Conservation (phyloP, 2,113 vertebrate genomes). For the Mobula birostris region DNA sequence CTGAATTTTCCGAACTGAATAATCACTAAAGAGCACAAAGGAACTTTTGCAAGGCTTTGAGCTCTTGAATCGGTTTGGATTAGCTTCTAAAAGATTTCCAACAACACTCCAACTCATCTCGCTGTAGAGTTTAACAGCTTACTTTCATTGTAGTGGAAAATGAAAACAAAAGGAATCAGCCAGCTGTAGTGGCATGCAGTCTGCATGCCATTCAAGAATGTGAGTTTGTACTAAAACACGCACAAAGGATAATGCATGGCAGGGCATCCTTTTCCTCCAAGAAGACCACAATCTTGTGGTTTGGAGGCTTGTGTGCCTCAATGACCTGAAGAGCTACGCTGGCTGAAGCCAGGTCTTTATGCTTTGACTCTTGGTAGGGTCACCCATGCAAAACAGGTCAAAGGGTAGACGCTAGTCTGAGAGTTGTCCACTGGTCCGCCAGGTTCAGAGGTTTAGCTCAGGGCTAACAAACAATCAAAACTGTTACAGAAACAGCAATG, state of each 20-base stretch:
- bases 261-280: no score
- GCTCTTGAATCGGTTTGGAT: background rate
- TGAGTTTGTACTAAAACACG: background rate
- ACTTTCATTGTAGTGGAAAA: background rate
- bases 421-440: no score
- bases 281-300: no score
- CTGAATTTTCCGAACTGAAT: background rate
- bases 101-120: background rate
- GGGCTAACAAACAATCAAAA: no score
- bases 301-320: no score
- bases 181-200: background rate
- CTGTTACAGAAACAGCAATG: no score
- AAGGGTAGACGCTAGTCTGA: no score
- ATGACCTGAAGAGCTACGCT: no score
- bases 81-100: background rate
- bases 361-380: no score
- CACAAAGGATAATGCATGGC: background rate
- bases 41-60: background rate
- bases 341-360: no score
- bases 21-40: background rate
- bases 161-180: background rate
- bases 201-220: background rate
- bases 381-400: no score
- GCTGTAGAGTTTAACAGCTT: background rate
- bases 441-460: no score